These are phyloP conservation scores for Leistus spinibarbis DNA, from an alignment of 2,888 invertebrate genomes.

Conservation along the genomic window DNA sequence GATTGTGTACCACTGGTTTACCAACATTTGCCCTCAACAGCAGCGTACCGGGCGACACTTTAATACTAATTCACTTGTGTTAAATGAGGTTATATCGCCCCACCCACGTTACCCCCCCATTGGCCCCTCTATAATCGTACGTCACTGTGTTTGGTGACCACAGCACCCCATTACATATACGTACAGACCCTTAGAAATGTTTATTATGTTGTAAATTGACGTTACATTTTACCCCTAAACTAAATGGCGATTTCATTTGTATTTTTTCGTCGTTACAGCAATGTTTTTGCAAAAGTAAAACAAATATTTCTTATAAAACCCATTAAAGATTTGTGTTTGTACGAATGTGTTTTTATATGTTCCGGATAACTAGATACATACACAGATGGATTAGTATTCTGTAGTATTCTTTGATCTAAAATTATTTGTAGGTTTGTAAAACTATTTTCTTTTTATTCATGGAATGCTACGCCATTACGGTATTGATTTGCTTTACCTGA, in stretches of 20 bases:
- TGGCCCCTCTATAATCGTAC: not conserved
- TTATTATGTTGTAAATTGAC: no score
- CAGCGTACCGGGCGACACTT: slow-evolving; percentile 30
- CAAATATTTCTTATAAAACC: no score
- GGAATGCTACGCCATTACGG: no score
- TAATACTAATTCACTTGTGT: slow-evolving; percentile 37
- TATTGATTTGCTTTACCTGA: not conserved
- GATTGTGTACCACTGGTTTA: no score
- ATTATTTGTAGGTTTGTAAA: not conserved
- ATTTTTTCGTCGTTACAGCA: no score
- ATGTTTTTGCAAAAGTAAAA: no score
- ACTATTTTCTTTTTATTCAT: not conserved
- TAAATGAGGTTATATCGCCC: slow-evolving; percentile 10
- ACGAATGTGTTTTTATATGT: no score
- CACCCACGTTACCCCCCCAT: not conserved
- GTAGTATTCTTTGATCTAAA: not conserved
- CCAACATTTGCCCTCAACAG: not conserved
- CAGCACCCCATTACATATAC: not conserved
- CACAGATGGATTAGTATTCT: no score
- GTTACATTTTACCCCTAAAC: no score
- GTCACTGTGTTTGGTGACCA: not conserved
- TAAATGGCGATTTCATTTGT: no score
- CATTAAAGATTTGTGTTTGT: no score
- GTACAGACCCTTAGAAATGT: not conserved
- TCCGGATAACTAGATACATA: no score